These are phyloP conservation scores for Drosophila pectinifera DNA, from an alignment of 1,140 invertebrate species.

Conservation along the genomic window DNA sequence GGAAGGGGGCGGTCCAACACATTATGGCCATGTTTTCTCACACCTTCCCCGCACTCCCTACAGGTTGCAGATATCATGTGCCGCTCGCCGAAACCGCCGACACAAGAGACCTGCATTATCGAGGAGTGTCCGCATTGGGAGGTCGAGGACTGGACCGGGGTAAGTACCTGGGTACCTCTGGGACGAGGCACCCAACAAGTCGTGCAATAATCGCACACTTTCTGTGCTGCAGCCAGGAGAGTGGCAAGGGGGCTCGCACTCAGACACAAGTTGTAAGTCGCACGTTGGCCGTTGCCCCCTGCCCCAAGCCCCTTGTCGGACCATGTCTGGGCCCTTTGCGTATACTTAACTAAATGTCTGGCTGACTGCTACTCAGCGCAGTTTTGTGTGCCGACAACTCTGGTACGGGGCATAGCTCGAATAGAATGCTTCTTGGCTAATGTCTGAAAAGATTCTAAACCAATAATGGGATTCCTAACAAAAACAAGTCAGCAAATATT, in stretches of 20 bases:
- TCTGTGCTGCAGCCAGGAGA: conserved; percentile 45
- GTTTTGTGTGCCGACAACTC: conserved; percentile 24
- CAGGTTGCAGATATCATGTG: conserved; percentile 91
- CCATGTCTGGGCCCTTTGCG: conserved; percentile 54
- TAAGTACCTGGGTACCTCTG: conserved; percentile 86
- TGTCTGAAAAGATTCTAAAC: not conserved
- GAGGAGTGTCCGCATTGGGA: conserved; percentile 94
- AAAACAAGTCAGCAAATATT: too few relatives aligned
- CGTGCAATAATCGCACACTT: conserved; percentile 74
- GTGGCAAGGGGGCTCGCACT: conserved; percentile 22
- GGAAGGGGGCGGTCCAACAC: conserved; percentile 16
- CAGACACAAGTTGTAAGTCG: conserved; percentile 19
- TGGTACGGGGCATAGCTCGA: conserved; percentile 9
- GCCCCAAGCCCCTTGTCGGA: conserved; percentile 37
- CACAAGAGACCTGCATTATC: conserved; percentile 92
- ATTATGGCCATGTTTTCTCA: conserved; percentile 72
- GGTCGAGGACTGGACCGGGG: conserved; percentile 93
- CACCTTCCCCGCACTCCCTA: conserved; percentile 35
- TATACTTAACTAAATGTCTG: conserved; percentile 73
- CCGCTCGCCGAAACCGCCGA: conserved; percentile 89
- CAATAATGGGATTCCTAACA: too few relatives aligned
- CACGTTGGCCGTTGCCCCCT: conserved; percentile 24
- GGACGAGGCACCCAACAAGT: conserved; percentile 33
- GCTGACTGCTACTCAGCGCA: conserved; percentile 40
- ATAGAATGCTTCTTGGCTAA: not conserved